Evolutionary conservation across 1,140 invertebrate species (phyloP).

Genomic region (Bombus impatiens): DNA sequence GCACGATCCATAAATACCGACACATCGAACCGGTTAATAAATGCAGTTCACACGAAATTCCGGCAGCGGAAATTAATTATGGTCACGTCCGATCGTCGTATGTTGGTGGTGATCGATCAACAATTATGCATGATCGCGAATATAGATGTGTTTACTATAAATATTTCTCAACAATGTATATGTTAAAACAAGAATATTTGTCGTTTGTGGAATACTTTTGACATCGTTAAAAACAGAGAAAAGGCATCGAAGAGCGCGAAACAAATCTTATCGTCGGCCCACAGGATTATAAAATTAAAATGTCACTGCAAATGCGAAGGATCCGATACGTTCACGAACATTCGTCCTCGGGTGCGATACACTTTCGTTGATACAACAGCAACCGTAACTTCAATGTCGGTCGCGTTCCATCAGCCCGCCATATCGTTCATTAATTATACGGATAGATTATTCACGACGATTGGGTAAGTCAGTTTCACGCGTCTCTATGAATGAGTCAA

Average conservation of each 20-base stretch:
- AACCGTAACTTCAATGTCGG: not conserved
- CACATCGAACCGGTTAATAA: constrained; percentile 28
- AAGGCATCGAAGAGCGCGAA: too few species aligned
- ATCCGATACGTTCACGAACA: not conserved
- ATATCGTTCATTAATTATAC: constrained; percentile 5
- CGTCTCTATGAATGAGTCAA: constrained; percentile 5
- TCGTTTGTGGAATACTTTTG: too few species aligned
- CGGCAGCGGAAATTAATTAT: constrained; percentile 55
- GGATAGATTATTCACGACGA: not conserved
- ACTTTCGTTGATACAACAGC: not conserved
- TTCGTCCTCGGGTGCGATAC: not conserved
- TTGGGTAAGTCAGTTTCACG: not conserved
- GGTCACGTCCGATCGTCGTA: not conserved
- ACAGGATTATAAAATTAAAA: not conserved
- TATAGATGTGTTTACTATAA: not conserved
- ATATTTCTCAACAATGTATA: too few species aligned
- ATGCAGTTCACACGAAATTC: constrained; percentile 41
- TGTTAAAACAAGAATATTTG: too few species aligned
- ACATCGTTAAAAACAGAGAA: not conserved
- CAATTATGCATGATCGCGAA: not conserved
- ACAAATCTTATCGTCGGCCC: not conserved
- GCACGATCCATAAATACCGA: constrained; percentile 45
- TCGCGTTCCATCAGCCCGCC: not conserved
- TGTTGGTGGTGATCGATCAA: not conserved
- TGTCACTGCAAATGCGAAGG: not conserved